Evolutionary conservation across 1,140 invertebrate species (phyloP).

Genomic region (Caenorhabditis latens): DNA sequence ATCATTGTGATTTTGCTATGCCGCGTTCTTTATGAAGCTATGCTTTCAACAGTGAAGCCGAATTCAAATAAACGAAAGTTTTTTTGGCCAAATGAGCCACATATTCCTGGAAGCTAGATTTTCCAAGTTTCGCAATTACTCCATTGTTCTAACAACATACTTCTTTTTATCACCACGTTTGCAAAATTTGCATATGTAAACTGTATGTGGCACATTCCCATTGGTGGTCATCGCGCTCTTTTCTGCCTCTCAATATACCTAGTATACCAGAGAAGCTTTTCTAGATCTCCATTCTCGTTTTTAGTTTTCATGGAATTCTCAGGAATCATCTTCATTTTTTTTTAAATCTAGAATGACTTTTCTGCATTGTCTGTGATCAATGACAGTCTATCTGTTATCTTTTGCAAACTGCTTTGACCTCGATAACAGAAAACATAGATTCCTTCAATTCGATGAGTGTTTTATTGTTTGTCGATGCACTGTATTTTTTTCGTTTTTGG

Average conservation of each 20-base stretch:
- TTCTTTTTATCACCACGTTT: neutral
- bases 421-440: constrained; percentile 9
- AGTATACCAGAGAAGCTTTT: neutral
- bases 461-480: neutral
- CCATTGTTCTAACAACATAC: too few relatives aligned
- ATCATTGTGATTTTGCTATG: neutral
- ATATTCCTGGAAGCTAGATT: too few relatives aligned
- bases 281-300: neutral
- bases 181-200: neutral
- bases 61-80: too few relatives aligned
- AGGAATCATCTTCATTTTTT: too few relatives aligned
- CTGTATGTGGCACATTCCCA: neutral
- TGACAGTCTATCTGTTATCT: constrained; percentile 9
- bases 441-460: neutral
- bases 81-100: too few relatives aligned
- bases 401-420: constrained; percentile 26
- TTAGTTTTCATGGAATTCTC: neutral
- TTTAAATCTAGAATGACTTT: neutral
- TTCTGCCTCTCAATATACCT: neutral
- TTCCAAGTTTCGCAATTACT: too few relatives aligned
- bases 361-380: neutral
- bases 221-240: neutral
- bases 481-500: neutral
- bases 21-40: too few relatives aligned
- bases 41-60: too few relatives aligned